Evolutionary conservation across 2,888 invertebrate genomes (phyloP).

Genomic region (Galerucella pusilla): DNA sequence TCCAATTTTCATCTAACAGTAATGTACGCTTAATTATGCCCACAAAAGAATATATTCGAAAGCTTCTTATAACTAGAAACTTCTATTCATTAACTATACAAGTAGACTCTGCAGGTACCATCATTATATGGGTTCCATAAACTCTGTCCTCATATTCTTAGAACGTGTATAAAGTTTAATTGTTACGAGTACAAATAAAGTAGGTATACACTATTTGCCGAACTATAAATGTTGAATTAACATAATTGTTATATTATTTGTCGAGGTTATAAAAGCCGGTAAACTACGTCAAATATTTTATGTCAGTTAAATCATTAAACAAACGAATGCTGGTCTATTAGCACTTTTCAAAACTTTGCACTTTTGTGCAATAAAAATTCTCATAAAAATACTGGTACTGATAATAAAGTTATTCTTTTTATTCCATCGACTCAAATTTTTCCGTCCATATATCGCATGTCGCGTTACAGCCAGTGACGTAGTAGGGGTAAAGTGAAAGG

Average conservation of each 20-base stretch:
- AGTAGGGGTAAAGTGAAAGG: too few relatives aligned
- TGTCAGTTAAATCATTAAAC: background rate
- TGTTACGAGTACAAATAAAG: constrained; percentile 7
- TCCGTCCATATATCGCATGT: too few relatives aligned
- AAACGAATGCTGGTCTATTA: constrained; percentile 6
- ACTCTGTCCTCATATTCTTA: constrained; percentile 1
- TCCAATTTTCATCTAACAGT: constrained; percentile 16
- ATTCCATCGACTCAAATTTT: too few relatives aligned
- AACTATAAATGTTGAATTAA: constrained; percentile 6
- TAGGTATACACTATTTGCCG: constrained; percentile 8
- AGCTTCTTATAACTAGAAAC: constrained; percentile 5
- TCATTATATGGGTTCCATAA: constrained; percentile 18
- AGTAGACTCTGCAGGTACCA: constrained; percentile 20
- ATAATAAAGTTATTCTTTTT: too few relatives aligned
- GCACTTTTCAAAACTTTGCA: constrained; percentile 4
- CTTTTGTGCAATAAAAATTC: background rate
- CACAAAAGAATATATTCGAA: constrained; percentile 14
- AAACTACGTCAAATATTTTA: constrained; percentile 3
- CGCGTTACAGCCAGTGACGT: too few relatives aligned
- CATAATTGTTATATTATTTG: constrained; percentile 15
- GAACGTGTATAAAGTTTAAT: constrained; percentile 13
- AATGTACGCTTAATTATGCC: constrained; percentile 15
- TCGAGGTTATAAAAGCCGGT: constrained; percentile 12
- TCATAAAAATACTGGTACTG: background rate
- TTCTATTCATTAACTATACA: constrained; percentile 8